phyloP scores from a whole-genome alignment of 2,888 invertebrate genomes.

The Meteorus cinctellus region DNA sequence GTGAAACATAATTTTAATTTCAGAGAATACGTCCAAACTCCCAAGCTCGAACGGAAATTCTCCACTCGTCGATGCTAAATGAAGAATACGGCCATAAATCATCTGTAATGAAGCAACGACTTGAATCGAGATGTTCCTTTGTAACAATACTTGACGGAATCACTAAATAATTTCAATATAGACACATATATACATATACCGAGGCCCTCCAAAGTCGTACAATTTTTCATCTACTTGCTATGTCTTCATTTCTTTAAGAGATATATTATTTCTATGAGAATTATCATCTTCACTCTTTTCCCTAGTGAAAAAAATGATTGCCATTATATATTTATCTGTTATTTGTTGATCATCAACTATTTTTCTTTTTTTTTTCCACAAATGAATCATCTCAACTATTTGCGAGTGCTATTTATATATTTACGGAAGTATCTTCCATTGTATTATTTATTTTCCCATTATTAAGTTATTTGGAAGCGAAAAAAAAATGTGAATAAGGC shows the following conservation, averaged over 20 bases:
- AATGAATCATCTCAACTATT: constrained; percentile 22
- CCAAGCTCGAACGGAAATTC: constrained; percentile 69
- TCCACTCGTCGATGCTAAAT: constrained; percentile 55
- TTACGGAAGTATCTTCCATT: constrained; percentile 17
- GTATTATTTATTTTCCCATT: constrained; percentile 19
- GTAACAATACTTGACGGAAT: neutral
- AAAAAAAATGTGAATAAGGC: neutral
- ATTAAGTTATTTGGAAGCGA: neutral
- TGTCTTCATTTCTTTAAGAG: neutral
- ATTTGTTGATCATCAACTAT: constrained; percentile 17
- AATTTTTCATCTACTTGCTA: neutral
- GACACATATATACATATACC: neutral
- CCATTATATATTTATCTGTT: constrained; percentile 15
- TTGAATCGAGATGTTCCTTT: constrained; percentile 13
- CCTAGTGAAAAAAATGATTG: neutral
- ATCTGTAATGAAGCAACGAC: constrained; percentile 18
- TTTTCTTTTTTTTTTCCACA: constrained; percentile 1
- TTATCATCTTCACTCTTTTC: neutral
- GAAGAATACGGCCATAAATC: constrained; percentile 23
- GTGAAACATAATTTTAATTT: constrained; percentile 64
- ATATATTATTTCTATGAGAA: neutral
- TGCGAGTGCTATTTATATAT: constrained; percentile 1
- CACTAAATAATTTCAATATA: neutral
- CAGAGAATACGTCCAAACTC: constrained; percentile 81
- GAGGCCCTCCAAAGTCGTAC: constrained; percentile 13